phyloP scores from a whole-genome alignment of 2,888 invertebrate species.

The Philaethria dido region DNA sequence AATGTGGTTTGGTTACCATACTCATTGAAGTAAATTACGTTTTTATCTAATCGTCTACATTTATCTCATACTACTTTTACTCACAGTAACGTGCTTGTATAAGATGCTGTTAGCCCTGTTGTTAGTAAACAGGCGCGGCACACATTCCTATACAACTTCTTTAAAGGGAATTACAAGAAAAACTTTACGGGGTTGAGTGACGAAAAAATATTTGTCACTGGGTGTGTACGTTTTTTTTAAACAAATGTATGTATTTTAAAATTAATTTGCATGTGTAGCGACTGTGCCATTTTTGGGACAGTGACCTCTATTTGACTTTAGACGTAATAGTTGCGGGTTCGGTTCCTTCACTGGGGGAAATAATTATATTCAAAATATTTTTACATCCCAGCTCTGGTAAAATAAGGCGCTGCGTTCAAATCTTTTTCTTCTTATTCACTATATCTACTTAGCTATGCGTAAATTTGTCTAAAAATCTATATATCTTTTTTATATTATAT shows the following conservation, averaged over 20 bases:
- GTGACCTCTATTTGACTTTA: too few relatives aligned
- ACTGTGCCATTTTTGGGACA: too few relatives aligned
- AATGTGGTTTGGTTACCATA: not conserved
- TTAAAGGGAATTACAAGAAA: constrained; percentile 35
- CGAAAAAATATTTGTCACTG: constrained; percentile 20
- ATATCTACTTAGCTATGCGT: too few relatives aligned
- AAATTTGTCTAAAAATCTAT: too few relatives aligned
- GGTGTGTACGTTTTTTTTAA: not conserved
- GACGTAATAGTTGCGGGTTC: too few relatives aligned
- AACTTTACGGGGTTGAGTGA: constrained; percentile 12
- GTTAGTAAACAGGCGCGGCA: constrained; percentile 41
- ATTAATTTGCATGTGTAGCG: too few relatives aligned
- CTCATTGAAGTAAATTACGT: not conserved
- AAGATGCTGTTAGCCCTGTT: constrained; percentile 28
- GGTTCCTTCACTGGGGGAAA: too few relatives aligned
- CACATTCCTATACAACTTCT: constrained; percentile 30
- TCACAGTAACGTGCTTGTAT: constrained; percentile 1
- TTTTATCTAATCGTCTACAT: constrained; percentile 5
- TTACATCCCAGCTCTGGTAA: too few relatives aligned
- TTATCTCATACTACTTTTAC: constrained; percentile 23
- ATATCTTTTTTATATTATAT: too few relatives aligned
- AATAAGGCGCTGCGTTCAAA: too few relatives aligned
- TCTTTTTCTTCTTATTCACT: too few relatives aligned
- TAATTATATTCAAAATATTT: too few relatives aligned
- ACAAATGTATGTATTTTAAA: not conserved